Conservation (phyloP, 2,888 invertebrate species). For the Zeuzera pyrina region DNA sequence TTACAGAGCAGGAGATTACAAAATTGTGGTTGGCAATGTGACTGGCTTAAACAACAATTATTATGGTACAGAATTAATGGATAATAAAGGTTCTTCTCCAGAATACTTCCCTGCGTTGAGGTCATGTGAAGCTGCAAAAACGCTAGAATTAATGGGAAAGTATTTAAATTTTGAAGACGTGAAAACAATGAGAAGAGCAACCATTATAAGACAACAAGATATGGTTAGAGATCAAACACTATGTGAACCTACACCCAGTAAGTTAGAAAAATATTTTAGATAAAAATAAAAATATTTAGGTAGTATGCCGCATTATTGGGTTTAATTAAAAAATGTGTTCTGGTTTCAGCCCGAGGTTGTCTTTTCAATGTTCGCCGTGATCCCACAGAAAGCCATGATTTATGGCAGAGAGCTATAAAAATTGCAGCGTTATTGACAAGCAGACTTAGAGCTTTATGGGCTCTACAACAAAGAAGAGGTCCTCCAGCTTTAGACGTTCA, state of each 20-base stretch:
- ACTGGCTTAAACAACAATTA: constrained; percentile 46
- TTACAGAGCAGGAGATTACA: constrained; percentile 75
- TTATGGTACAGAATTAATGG: constrained; percentile 45
- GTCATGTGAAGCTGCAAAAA: constrained; percentile 36
- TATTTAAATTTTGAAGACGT: constrained; percentile 37
- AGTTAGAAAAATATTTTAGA: constrained; percentile 22
- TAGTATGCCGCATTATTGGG: too few relatives aligned
- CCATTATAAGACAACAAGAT: constrained; percentile 43
- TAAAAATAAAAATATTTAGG: neutral
- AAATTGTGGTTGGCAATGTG: constrained; percentile 74
- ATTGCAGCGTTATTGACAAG: constrained; percentile 54
- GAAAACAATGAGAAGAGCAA: constrained; percentile 32
- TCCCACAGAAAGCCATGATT: constrained; percentile 84
- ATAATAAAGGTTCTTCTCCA: constrained; percentile 36
- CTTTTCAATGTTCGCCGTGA: constrained; percentile 84
- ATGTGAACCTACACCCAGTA: constrained; percentile 49
- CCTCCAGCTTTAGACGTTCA: constrained; percentile 56
- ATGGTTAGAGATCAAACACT: constrained; percentile 35
- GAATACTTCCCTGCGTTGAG: constrained; percentile 41
- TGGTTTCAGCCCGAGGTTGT: constrained; percentile 73
- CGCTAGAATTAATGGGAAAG: constrained; percentile 40
- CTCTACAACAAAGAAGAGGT: constrained; percentile 61
- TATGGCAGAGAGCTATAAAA: constrained; percentile 66
- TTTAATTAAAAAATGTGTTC: neutral
- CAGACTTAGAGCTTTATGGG: constrained; percentile 48